Evolutionary conservation across 1,140 invertebrate species (phyloP).

Genomic region (Agrilus planipennis): DNA sequence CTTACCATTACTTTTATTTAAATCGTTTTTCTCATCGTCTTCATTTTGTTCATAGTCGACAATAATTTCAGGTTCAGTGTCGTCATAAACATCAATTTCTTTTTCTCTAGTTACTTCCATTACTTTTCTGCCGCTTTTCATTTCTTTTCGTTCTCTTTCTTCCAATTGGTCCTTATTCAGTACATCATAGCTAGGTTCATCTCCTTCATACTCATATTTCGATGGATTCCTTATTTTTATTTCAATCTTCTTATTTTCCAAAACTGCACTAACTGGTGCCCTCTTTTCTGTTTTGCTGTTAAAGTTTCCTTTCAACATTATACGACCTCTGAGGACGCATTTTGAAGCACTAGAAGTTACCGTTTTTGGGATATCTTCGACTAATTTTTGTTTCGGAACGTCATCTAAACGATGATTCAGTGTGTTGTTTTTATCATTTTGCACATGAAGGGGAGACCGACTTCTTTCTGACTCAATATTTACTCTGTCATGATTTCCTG

Average conservation of each 20-base stretch:
- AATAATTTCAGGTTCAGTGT: conserved; percentile 10
- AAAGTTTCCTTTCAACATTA: conserved; percentile 17
- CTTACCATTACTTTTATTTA: conserved; percentile 21
- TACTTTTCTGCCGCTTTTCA: conserved; percentile 13
- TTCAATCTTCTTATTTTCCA: conserved; percentile 21
- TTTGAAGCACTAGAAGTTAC: no score
- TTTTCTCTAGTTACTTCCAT: conserved; percentile 11
- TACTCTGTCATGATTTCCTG: conserved; percentile 3
- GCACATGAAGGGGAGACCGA: conserved; percentile 11
- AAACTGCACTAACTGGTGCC: neutral
- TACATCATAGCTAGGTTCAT: conserved; percentile 8
- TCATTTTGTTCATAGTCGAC: conserved; percentile 14
- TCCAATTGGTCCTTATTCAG: conserved; percentile 3
- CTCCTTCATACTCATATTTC: conserved; percentile 26
- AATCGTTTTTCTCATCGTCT: conserved; percentile 12
- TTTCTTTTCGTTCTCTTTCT: conserved; percentile 13
- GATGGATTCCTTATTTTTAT: conserved; percentile 29
- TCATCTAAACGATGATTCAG: no score
- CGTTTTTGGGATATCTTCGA: no score
- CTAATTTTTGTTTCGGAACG: no score
- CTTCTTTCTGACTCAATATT: conserved; percentile 13
- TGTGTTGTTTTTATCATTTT: no score
- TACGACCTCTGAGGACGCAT: no score
- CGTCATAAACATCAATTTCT: conserved; percentile 9
- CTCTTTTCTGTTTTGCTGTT: neutral